Base-by-base conservation (phyloP, 2,113 vertebrate genomes). In the Lophotis ruficrista region DNA sequence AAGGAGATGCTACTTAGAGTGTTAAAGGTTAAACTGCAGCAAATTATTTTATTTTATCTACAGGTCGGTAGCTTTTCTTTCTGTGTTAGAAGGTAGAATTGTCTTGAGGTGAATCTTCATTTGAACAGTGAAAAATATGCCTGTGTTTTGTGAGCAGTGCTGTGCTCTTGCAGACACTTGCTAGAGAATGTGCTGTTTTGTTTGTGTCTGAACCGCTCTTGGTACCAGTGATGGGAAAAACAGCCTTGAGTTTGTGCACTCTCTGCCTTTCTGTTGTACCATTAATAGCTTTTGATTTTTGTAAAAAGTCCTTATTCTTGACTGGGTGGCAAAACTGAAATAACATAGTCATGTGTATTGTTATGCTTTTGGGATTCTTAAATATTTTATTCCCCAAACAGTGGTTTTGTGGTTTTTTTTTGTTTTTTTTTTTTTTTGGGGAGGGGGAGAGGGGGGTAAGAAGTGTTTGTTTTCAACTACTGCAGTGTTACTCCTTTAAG, bases 291-390 rank as follows among this genome's bases (percentile, higher is more conserved):
- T 41, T 69, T 38, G 30, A 60, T 84, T 87, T 91, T 88, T 61
- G 45, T 72, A 31, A 58, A 17, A 90, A 50, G 47, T 66, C 41
- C 81, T 89, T 77, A 27, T 82, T 85, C 61, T 79, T 82, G 41
- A n/a, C 24, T 35, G 56, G 9, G 31, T 45, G 50, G 54, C n/a
- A 41, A 64, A 95, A 65, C 48, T 51, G 48, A 41, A 82, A 37
- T 53, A 45, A 35, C 6, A 6, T 8, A 54, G 31, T 82, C n/a
- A 12, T 2, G 3, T 35, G 5, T 54, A 43, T 65, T 0, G 0
- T 73, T 92, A 38, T 0, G 8, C 45, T 45, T 76, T 91, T 83
- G 58, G 21, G 27, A 23, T 82, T 87, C n/a, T 66, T 57, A 20
- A 13, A 20, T 24, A 14, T 66, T 90, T 80, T 50, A 54, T 66